Evolutionary conservation across 2,888 invertebrate genomes (phyloP), one percentile per base, ranked within the genome.

Genomic region (Tetanocera ferruginea): DNA sequence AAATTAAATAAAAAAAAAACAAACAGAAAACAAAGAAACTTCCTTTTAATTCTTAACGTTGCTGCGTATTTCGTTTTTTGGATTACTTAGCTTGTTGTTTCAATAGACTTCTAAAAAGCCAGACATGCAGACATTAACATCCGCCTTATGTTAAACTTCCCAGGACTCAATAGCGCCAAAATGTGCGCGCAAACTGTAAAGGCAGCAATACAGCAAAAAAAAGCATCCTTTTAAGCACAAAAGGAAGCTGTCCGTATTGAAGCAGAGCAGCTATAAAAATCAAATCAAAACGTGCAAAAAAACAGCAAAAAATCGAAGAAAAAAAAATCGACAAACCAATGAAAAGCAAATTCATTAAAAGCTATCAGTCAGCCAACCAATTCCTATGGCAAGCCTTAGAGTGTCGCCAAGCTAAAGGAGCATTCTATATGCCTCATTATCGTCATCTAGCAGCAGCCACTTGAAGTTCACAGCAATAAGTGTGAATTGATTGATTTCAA

Each of bases 401-500:
- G 9, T 19, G 60, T 19, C 37, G 34, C n/a, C 60, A 19, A 19
- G 25, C 60, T 37, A n/a, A n/a, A n/a, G n/a, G 31, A 34, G 14
- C 66, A 66, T n/a, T 51, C 31, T 34, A 14, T 25, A 25, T 6
- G 8, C 9, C 64, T 52, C 69, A 76, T 74, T 62, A 73, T 49
- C 73, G 19, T 31, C 31, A 60, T 34, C 34, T 37, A 25, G 55
- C 37, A 37, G n/a, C 14, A 23, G 37, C 23, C 72, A 43, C 9
- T n/a, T 28, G 14, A 23, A 3, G 6, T 17, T 57, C 34, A 57
- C 37, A 72, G 64, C 64, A 70, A 70, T 76, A 43, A 77, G 43
- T 23, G 69, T 66, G 64, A 77, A 72, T 66, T 77, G 77, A 77
- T 77, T 77, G 77, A 72, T 72, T 77, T 23, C 66, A 66, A 77